Evolutionary conservation across 2,888 invertebrate genomes (phyloP), one percentile per base, ranked within the genome.

Genomic region (Caenorhabditis afra): DNA sequence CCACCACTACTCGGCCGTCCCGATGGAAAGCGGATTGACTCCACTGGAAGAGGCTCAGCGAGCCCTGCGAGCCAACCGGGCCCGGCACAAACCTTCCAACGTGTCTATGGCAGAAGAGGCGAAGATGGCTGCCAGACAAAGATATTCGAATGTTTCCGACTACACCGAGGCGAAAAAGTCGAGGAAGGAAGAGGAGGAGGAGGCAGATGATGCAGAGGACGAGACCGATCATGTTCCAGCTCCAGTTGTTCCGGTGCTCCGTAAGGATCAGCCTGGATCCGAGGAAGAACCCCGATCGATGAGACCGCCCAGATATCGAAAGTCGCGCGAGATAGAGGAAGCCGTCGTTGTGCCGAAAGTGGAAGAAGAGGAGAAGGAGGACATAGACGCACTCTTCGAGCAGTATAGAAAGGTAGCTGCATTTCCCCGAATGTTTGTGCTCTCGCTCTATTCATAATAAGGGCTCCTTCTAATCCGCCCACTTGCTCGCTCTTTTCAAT

Each of bases 1-100:
- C 16, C 79, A 79, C 50, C 79, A 75, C 20, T 79, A 79, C 37
- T 64, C 67, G 12, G 59, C 70, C 12, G 58, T 64, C 44, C 57
- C 53, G 0, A 57, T 57, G 22, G 67, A 67, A 18, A 39, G 65
- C 12, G 67, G 73, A 18, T 16, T 80, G 23, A 57, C 80, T 4
- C 80, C 80, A 37, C 18, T 80, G 29, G 80, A 80, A 71, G 80
- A 80, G 44, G 80, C 80, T 14, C 80, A 80, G 44, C 53, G 66
- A 74, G 80, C 80, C 14, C 62, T 80, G 1, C 47, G 80, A 67
- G 80, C 80, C 3, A 80, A 80, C 41, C 47, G 62, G 49, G 80
- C 80, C 8, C 65, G 66, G 11, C 80, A 80, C 47, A 75, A 74
- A 18, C 75, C 75, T 35, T 76, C 75, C 3, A 74, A 67, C 41